phyloP scores from a whole-genome alignment of 2,113 vertebrate species.

The Mirza zaza region DNA sequence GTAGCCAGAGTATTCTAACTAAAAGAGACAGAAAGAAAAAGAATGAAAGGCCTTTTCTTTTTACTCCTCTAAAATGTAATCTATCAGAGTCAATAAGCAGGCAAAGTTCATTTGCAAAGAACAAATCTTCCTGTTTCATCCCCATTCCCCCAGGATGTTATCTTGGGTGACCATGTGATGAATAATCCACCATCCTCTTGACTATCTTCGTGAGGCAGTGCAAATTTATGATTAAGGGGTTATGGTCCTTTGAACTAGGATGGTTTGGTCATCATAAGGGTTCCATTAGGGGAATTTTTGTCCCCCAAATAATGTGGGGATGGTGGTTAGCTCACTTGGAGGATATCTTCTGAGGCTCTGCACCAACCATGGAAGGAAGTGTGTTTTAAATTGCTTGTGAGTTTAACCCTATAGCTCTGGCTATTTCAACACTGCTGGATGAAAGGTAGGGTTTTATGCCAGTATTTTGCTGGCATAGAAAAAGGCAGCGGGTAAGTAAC shows the following conservation, averaged over 20 bases:
- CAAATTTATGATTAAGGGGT: slow-evolving; percentile 11
- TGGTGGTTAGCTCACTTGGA: background rate
- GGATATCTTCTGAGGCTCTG: background rate
- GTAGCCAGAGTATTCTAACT: slow-evolving; percentile 59
- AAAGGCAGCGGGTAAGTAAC: background rate
- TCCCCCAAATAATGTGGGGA: background rate
- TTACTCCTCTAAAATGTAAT: slow-evolving; percentile 49
- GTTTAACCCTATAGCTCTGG: background rate
- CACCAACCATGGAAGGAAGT: background rate
- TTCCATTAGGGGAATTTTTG: background rate
- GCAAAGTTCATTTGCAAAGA: slow-evolving; percentile 73
- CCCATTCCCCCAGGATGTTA: background rate
- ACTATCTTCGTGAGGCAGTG: background rate
- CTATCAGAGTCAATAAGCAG: slow-evolving; percentile 50
- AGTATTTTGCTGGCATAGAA: background rate
- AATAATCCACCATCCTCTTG: background rate
- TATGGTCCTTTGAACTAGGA: slow-evolving; percentile 12
- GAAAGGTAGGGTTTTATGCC: background rate
- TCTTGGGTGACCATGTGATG: background rate
- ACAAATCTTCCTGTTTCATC: slow-evolving; percentile 52
- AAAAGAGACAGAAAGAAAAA: slow-evolving; percentile 62
- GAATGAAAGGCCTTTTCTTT: slow-evolving; percentile 46
- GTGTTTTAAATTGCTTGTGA: background rate
- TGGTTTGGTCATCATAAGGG: background rate
- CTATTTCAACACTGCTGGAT: background rate